Conservation (phyloP, 2,888 invertebrate genomes). For the Mesorhabditis belari region DNA sequence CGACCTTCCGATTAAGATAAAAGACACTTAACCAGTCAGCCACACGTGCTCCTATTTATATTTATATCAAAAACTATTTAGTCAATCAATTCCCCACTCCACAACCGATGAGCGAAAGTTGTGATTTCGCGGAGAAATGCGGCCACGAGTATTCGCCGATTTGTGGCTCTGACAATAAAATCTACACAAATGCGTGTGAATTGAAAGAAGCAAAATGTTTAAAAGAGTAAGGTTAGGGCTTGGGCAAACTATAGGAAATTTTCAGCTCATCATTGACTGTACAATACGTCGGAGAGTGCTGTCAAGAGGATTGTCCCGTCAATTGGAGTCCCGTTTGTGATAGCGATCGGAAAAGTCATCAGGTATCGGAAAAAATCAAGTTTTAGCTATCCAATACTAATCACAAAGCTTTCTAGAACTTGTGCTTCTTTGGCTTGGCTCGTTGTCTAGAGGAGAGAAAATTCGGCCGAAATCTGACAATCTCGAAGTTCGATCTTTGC, state of each 20-base stretch:
- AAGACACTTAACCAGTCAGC: no score
- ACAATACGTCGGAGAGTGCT: slow-evolving; percentile 32
- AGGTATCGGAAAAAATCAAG: slow-evolving; percentile 6
- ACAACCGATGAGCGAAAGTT: neutral
- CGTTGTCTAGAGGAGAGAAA: slow-evolving; percentile 37
- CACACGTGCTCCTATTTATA: no score
- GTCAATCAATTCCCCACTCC: no score
- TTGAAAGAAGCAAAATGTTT: slow-evolving; percentile 29
- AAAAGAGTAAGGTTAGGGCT: slow-evolving; percentile 1
- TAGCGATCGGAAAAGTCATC: slow-evolving; percentile 23
- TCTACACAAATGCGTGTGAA: slow-evolving; percentile 41
- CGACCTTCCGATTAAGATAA: no score
- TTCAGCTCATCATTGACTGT: no score
- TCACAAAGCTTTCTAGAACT: slow-evolving; percentile 26
- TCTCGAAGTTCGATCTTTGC: slow-evolving; percentile 34
- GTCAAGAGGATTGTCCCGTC: slow-evolving; percentile 20
- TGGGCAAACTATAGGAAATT: no score
- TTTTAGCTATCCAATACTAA: neutral
- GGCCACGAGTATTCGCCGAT: slow-evolving; percentile 39
- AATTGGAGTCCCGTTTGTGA: slow-evolving; percentile 39
- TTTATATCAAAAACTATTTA: no score
- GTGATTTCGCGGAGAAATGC: slow-evolving; percentile 19
- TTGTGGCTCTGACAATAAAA: slow-evolving; percentile 37
- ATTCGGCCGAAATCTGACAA: slow-evolving; percentile 25
- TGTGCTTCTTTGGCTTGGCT: slow-evolving; percentile 40